Conservation (phyloP, 1,140 invertebrate genomes). For the Calosoma granatense region DNA sequence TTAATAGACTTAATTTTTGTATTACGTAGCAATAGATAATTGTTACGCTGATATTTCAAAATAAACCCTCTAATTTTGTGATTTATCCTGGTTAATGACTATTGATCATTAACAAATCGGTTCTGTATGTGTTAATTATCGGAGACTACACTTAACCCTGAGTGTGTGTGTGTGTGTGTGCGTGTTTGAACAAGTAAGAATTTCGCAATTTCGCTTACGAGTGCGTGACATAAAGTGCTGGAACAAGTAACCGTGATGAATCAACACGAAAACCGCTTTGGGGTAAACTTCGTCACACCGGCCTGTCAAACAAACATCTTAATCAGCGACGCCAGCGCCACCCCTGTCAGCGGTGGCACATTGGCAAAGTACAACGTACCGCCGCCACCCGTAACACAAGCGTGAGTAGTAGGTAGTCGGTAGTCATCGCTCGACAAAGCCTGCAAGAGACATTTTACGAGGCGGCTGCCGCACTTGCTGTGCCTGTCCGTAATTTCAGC, state of each 20-base stretch:
- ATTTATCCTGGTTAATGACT: no score
- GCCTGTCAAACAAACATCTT: background rate
- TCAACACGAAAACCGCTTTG: background rate
- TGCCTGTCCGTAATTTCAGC: background rate
- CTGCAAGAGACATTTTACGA: no score
- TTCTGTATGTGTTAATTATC: no score
- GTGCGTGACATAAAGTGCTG: background rate
- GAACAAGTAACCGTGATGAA: background rate
- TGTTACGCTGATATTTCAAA: no score
- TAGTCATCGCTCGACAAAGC: background rate
- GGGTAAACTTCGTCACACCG: background rate
- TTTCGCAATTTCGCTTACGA: background rate
- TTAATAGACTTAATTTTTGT: no score
- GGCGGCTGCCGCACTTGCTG: background rate
- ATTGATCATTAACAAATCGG: no score
- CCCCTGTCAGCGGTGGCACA: background rate
- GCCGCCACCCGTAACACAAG: background rate
- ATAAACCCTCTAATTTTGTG: no score
- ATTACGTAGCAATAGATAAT: no score
- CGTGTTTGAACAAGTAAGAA: background rate
- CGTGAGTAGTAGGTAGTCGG: background rate
- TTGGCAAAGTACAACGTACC: background rate
- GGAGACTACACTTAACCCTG: no score
- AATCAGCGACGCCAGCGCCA: no score
- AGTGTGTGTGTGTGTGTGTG: no score